Evolutionary conservation across 2,113 vertebrate species (phyloP).

Genomic region (Blennius ocellaris): DNA sequence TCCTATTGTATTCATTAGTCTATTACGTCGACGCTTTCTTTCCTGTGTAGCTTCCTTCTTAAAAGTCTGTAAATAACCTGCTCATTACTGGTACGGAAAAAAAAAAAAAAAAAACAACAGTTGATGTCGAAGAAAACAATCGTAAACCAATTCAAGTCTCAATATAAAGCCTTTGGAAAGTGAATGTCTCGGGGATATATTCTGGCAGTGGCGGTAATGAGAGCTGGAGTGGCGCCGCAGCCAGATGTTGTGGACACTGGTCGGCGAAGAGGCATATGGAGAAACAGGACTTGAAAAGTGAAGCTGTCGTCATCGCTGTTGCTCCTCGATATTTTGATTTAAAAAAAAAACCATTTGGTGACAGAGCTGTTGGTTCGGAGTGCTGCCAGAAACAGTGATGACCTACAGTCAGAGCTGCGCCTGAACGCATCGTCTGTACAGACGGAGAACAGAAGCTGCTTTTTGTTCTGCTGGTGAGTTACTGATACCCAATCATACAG

Average conservation of each 20-base stretch:
- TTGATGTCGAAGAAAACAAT: background rate
- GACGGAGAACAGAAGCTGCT: background rate
- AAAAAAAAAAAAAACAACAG: background rate
- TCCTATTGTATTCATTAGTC: constrained; percentile 9
- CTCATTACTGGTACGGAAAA: background rate
- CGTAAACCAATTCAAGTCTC: background rate
- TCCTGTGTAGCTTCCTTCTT: constrained; percentile 6
- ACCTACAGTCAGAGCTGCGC: background rate
- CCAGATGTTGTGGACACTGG: background rate
- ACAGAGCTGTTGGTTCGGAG: background rate
- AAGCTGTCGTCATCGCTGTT: background rate
- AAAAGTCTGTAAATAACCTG: constrained; percentile 13
- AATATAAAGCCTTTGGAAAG: background rate
- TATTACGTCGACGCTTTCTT: constrained; percentile 20
- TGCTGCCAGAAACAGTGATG: background rate
- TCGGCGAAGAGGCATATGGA: background rate
- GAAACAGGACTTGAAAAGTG: background rate
- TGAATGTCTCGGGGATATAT: background rate
- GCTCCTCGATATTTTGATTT: background rate
- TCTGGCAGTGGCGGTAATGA: too few species aligned
- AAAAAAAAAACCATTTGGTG: background rate
- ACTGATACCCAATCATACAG: too few species aligned
- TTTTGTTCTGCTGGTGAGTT: background rate
- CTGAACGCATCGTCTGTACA: background rate
- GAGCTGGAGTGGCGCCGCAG: background rate